phyloP scores from a whole-genome alignment of 2,888 invertebrate species.

The Melangyna quadrimaculata region DNA sequence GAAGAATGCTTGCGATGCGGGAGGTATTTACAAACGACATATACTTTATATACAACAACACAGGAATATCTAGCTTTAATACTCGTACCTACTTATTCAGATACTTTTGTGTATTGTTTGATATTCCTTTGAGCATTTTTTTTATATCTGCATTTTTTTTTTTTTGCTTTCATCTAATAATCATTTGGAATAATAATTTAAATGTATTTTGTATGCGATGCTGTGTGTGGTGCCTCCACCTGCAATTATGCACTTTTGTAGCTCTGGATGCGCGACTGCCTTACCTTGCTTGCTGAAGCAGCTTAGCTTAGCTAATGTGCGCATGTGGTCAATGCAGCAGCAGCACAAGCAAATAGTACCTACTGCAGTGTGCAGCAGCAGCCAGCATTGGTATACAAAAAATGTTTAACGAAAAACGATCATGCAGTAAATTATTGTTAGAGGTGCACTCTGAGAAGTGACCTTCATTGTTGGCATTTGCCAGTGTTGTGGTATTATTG shows the following conservation, averaged over 20 bases:
- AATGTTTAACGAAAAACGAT: constrained; percentile 67
- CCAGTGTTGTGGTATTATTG: constrained; percentile 53
- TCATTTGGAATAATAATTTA: constrained; percentile 71
- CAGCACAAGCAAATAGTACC: background rate
- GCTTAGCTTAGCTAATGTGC: background rate
- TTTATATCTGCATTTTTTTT: constrained; percentile 33
- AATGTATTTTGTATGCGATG: constrained; percentile 48
- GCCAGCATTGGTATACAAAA: constrained; percentile 20
- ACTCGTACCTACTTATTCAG: constrained; percentile 37
- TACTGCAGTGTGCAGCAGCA: constrained; percentile 3
- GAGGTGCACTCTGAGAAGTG: constrained; percentile 61
- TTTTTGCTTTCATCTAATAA: constrained; percentile 62
- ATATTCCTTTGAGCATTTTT: background rate
- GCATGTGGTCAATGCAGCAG: constrained; percentile 47
- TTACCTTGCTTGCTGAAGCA: background rate
- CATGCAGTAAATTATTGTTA: constrained; percentile 71
- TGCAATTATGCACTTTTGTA: constrained; percentile 62
- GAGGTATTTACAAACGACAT: constrained; percentile 63
- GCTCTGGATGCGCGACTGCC: constrained; percentile 45
- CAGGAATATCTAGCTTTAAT: constrained; percentile 40
- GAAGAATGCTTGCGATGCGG: constrained; percentile 58
- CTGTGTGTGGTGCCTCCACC: constrained; percentile 58
- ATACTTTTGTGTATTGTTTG: constrained; percentile 49
- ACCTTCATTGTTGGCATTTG: constrained; percentile 72
- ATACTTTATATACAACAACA: background rate